Percentiles rank a stretch among this genome's conserved stretches.
Evolutionary conservation across 2,113 vertebrate genomes (phyloP).

Genomic region (Ia io): DNA sequence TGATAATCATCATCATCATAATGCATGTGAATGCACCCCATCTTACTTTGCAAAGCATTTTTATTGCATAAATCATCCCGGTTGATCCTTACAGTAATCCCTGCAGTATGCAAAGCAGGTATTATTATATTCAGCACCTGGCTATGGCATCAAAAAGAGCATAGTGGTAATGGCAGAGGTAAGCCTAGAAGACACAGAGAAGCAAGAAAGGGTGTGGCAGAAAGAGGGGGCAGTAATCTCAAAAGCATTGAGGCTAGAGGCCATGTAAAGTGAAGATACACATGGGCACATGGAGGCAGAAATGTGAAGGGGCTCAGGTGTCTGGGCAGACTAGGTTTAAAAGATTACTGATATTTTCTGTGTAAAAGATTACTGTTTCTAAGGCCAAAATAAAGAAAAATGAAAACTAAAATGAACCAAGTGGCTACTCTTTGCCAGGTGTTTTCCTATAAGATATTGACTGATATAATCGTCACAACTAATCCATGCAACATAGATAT

Average conservation of each 20-base stretch:
- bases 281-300: background rate
- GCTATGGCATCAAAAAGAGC: background rate
- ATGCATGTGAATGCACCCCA: background rate
- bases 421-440: background rate
- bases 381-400: conserved; percentile 15
- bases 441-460: conserved; percentile 7
- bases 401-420: background rate
- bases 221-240: background rate
- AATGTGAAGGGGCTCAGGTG: background rate
- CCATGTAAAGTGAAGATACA: background rate
- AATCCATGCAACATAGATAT: background rate
- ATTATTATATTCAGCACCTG: conserved; percentile 9
- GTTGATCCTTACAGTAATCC: background rate
- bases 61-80: background rate
- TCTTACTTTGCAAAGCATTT: conserved; percentile 50
- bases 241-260: background rate
- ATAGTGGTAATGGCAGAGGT: background rate
- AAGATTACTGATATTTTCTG: background rate
- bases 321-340: background rate
- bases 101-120: conserved; percentile 3
- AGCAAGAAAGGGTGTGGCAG: background rate
- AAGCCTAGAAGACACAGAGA: background rate
- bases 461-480: background rate
- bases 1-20: background rate
- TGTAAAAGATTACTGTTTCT: background rate